Percentiles rank a stretch among this genome's conserved stretches.
These are phyloP conservation scores for Chrysochloris asiatica DNA, from an alignment of 2,113 vertebrate genomes.

Conservation along the genomic window DNA sequence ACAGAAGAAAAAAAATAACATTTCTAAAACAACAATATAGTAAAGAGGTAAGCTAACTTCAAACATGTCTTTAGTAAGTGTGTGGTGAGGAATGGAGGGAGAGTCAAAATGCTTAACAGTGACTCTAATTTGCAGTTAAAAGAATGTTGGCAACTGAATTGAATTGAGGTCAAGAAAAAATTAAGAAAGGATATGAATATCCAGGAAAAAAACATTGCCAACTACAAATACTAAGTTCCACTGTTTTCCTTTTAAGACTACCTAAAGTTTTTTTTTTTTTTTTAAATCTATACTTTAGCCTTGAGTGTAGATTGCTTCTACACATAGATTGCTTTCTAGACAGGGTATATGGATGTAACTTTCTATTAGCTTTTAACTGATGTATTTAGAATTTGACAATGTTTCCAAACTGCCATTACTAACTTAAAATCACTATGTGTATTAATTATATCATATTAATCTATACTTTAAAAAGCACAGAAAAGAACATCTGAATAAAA, in stretches of 20 bases:
- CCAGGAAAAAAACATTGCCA: not conserved
- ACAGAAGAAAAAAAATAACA: not conserved
- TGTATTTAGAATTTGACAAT: not conserved
- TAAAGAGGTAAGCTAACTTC: not conserved
- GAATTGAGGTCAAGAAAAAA: conserved; percentile 6
- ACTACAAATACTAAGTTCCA: not conserved
- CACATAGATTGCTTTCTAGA: not conserved
- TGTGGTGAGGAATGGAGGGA: not conserved
- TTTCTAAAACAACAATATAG: not conserved
- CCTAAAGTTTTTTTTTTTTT: too few relatives aligned
- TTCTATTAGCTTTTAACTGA: not conserved
- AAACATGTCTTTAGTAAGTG: not conserved
- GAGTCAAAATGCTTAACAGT: not conserved
- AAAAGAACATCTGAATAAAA: not conserved
- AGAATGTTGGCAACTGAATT: conserved; percentile 74
- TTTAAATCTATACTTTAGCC: not conserved
- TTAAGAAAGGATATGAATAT: not conserved
- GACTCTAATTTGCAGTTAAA: not conserved
- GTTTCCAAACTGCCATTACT: not conserved
- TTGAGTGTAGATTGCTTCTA: not conserved
- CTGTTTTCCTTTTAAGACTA: not conserved
- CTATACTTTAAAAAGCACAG: conserved; percentile 9
- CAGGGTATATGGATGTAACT: not conserved
- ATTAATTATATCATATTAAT: not conserved
- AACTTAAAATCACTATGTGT: not conserved